Conservation (phyloP, 2,113 vertebrate species). For the Paracanthobrama guichenoti region DNA sequence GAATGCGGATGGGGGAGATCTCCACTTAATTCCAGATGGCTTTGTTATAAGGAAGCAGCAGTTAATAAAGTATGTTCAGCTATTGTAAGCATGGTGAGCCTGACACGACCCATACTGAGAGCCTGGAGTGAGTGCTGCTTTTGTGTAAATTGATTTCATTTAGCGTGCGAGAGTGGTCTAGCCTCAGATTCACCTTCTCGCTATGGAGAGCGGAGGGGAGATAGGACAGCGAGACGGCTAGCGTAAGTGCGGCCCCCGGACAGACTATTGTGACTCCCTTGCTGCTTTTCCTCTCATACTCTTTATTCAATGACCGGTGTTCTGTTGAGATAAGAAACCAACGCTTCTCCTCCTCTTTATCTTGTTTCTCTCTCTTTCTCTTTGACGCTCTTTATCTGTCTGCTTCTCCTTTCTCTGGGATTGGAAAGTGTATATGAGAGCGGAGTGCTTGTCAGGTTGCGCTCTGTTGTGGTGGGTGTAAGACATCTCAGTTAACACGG, state of each 20-base stretch:
- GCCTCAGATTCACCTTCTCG: constrained; percentile 36
- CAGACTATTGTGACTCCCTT: constrained; percentile 18
- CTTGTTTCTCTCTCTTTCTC: constrained; percentile 28
- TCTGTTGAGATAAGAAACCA: constrained; percentile 53
- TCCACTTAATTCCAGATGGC: constrained; percentile 33
- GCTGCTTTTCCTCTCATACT: neutral
- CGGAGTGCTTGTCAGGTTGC: constrained; percentile 21
- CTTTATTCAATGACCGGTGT: constrained; percentile 53
- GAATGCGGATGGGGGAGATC: neutral
- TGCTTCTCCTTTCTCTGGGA: constrained; percentile 16
- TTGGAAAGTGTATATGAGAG: constrained; percentile 12
- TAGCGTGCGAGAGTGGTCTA: neutral
- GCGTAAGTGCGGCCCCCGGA: constrained; percentile 5
- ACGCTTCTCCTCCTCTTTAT: constrained; percentile 40
- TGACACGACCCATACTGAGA: constrained; percentile 26
- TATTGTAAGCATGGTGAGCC: constrained; percentile 15
- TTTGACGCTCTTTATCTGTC: constrained; percentile 17
- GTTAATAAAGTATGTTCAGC: constrained; percentile 42
- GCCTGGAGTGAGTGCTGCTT: constrained; percentile 11
- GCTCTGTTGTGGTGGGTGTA: constrained; percentile 25
- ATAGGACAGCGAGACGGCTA: constrained; percentile 16
- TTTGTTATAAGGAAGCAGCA: constrained; percentile 37
- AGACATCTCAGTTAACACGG: constrained; percentile 28
- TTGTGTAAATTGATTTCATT: constrained; percentile 55
- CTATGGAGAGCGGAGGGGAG: neutral